Percentiles rank a stretch among this genome's conserved stretches.
These are phyloP conservation scores for Istiophorus platypterus DNA, from an alignment of 2,113 vertebrate genomes.

Conservation along the genomic window DNA sequence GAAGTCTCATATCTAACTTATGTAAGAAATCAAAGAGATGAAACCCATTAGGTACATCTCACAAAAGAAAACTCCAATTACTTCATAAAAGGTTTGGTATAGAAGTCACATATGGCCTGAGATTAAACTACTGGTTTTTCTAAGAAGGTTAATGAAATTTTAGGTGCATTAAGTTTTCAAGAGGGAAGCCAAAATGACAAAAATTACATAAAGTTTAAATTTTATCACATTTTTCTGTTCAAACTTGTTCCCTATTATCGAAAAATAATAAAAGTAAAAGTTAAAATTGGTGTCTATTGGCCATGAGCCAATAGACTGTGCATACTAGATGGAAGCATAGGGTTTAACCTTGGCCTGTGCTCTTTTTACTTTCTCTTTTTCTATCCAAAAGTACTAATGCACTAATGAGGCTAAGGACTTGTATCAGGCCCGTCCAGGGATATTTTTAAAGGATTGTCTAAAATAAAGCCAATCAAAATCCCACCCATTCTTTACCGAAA, in stretches of 20 bases:
- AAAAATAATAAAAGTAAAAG: background rate
- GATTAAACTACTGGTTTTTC: constrained; percentile 6
- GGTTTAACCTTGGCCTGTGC: background rate
- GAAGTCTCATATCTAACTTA: constrained; percentile 41
- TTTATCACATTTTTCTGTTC: constrained; percentile 9
- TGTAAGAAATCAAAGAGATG: constrained; percentile 56
- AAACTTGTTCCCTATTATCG: background rate
- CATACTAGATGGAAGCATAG: background rate
- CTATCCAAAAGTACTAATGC: no score
- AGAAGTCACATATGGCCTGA: constrained; percentile 23
- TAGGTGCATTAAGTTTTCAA: constrained; percentile 19
- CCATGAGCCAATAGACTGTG: background rate
- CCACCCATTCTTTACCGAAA: background rate
- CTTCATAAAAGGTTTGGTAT: constrained; percentile 28
- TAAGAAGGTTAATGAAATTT: background rate
- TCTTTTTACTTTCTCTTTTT: no score
- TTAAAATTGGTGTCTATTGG: background rate
- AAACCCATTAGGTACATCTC: constrained; percentile 35
- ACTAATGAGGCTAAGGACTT: no score
- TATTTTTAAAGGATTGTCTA: no score
- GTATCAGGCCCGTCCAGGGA: no score
- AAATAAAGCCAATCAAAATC: background rate
- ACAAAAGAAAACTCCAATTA: constrained; percentile 19
- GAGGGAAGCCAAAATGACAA: background rate
- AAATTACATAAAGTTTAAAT: background rate